Evolutionary conservation across 53 echinoderm and acorn worm genomes (phyloP).

Genomic region (Luidia sarsii): DNA sequence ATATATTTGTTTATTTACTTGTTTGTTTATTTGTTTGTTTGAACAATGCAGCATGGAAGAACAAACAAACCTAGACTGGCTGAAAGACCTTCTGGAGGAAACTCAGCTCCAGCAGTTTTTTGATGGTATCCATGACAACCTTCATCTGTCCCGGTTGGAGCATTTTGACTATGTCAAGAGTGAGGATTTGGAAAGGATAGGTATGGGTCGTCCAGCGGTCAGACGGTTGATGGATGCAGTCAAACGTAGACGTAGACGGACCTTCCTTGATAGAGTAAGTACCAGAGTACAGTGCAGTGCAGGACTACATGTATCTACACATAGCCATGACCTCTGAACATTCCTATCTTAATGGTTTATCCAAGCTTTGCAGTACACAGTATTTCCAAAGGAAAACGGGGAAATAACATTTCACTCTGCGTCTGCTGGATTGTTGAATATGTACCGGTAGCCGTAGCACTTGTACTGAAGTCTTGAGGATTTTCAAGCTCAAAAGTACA

Average conservation of each 20-base stretch:
- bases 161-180: slow-evolving; percentile 88
- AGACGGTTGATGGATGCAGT: slow-evolving; percentile 85
- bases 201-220: slow-evolving; percentile 89
- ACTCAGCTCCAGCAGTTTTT: slow-evolving; percentile 86
- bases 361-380: no score
- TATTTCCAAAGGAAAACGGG: background rate
- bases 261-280: slow-evolving; percentile 74
- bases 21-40: no score
- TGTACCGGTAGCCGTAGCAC: no score
- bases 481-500: no score
- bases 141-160: slow-evolving; percentile 80
- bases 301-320: no score
- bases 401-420: no score
- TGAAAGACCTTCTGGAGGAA: slow-evolving; percentile 86
- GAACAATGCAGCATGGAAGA: slow-evolving; percentile 60
- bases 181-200: slow-evolving; percentile 91
- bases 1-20: no score
- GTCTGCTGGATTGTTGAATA: no score
- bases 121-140: slow-evolving; percentile 72
- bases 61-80: slow-evolving; percentile 74
- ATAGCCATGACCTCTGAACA: no score
- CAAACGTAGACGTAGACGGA: slow-evolving; percentile 64
- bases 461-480: no score
- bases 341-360: no score
- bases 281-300: no score